phyloP scores from a whole-genome alignment of 2,888 invertebrate species.

The Pasiphila rectangulata region DNA sequence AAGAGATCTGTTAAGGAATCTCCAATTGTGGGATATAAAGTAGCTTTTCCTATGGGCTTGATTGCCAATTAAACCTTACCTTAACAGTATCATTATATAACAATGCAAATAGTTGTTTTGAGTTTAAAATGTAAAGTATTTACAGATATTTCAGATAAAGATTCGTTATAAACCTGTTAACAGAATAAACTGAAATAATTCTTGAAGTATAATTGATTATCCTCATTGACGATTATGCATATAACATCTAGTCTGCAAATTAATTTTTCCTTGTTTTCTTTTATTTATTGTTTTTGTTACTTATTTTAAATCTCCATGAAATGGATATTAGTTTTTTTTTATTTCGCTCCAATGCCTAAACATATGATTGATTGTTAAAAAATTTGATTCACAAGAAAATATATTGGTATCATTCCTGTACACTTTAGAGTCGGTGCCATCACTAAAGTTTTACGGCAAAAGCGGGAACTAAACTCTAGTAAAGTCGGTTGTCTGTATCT shows the following conservation, averaged over 20 bases:
- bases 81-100: background rate
- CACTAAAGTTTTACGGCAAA: no score
- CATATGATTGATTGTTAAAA: no score
- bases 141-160: no score
- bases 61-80: constrained; percentile 3
- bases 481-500: no score
- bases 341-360: no score
- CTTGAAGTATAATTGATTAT: background rate
- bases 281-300: no score
- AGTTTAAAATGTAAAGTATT: no score
- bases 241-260: constrained; percentile 27
- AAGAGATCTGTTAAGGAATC: constrained; percentile 27
- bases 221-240: constrained; percentile 9
- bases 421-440: no score
- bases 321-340: constrained; percentile 10
- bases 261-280: constrained; percentile 8
- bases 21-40: constrained; percentile 10
- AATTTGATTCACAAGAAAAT: no score
- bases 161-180: background rate
- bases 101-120: constrained; percentile 9
- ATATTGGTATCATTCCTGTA: no score
- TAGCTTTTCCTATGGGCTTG: constrained; percentile 14
- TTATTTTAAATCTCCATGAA: constrained; percentile 14
- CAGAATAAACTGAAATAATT: background rate
- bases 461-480: no score